These are phyloP conservation scores for Dorcus parallelipipedus DNA, from an alignment of 2,888 invertebrate species.

Conservation along the genomic window DNA sequence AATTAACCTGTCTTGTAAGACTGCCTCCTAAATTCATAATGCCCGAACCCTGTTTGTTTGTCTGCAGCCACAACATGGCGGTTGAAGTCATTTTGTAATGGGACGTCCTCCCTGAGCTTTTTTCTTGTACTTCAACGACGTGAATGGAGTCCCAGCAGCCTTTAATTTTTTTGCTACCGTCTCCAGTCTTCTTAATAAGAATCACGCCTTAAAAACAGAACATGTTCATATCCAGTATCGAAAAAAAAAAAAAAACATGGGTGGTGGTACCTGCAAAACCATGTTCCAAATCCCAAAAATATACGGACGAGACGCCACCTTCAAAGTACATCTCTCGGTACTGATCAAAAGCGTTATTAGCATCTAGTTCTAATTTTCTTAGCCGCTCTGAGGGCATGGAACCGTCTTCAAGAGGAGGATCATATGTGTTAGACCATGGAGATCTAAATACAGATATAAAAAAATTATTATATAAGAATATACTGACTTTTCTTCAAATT, in stretches of 20 bases:
- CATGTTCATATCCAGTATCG: not conserved
- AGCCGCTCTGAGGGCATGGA: slow-evolving; percentile 96
- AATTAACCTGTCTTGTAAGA: slow-evolving; percentile 84
- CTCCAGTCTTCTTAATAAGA: slow-evolving; percentile 97
- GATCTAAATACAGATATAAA: slow-evolving; percentile 58
- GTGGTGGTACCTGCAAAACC: slow-evolving; percentile 81
- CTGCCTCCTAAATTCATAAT: slow-evolving; percentile 99
- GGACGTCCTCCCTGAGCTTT: slow-evolving; percentile 88
- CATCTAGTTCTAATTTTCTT: slow-evolving; percentile 93
- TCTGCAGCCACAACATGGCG: slow-evolving; percentile 99
- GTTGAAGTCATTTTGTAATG: slow-evolving; percentile 99
- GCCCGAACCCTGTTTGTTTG: slow-evolving; percentile 93
- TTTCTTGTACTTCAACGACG: slow-evolving; percentile 97
- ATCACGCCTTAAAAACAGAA: slow-evolving; percentile 73
- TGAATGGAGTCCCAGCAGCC: slow-evolving; percentile 99
- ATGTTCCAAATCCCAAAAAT: slow-evolving; percentile 98
- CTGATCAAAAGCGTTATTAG: slow-evolving; percentile 97
- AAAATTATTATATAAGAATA: too few relatives aligned
- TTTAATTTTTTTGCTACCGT: slow-evolving; percentile 97
- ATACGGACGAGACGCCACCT: slow-evolving; percentile 98
- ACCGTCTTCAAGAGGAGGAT: slow-evolving; percentile 96
- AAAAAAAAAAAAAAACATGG: slow-evolving; percentile 4
- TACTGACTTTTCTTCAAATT: too few relatives aligned
- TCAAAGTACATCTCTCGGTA: slow-evolving; percentile 99
- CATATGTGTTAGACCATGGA: slow-evolving; percentile 98